phyloP scores from a whole-genome alignment of 2,113 vertebrate species.

The Nothocercus nigrocapillus region DNA sequence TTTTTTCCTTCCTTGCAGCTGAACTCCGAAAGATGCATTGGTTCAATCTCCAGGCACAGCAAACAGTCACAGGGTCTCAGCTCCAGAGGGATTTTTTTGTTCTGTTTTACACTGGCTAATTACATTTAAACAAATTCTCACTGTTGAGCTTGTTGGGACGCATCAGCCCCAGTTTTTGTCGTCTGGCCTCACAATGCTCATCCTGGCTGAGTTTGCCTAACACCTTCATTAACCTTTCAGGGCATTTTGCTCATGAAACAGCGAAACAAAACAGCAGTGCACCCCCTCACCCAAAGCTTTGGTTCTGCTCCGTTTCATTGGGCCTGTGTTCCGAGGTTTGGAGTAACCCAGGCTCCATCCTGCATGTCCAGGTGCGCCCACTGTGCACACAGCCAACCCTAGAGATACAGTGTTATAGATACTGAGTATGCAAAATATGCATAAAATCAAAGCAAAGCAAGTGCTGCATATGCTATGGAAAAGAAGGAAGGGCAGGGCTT shows the following conservation, averaged over 20 bases:
- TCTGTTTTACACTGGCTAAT: not conserved
- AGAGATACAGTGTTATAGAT: not conserved
- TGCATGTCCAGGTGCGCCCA: not conserved
- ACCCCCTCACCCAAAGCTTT: not conserved
- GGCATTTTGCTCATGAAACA: not conserved
- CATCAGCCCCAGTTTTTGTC: not conserved
- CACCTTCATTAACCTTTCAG: not conserved
- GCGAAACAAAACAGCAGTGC: fast-evolving
- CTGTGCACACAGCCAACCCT: not conserved
- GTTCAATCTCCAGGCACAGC: not conserved
- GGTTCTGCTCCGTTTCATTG: not conserved
- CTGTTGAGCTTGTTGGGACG: slow-evolving; percentile 12
- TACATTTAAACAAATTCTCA: slow-evolving; percentile 47
- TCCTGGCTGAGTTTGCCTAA: not conserved
- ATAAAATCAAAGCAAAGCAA: not conserved
- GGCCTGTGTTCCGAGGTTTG: not conserved
- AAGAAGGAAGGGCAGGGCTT: not conserved
- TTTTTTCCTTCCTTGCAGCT: not conserved
- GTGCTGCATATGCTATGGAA: not conserved
- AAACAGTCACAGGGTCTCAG: not conserved
- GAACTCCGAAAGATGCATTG: not conserved
- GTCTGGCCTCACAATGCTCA: not conserved
- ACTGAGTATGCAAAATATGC: fast-evolving
- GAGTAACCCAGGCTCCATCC: not conserved
- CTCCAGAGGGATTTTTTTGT: slow-evolving; percentile 2